Evolutionary conservation across 1,140 invertebrate species (phyloP), one percentile per base, ranked within the genome.

Genomic region (Oscheius sp.): DNA sequence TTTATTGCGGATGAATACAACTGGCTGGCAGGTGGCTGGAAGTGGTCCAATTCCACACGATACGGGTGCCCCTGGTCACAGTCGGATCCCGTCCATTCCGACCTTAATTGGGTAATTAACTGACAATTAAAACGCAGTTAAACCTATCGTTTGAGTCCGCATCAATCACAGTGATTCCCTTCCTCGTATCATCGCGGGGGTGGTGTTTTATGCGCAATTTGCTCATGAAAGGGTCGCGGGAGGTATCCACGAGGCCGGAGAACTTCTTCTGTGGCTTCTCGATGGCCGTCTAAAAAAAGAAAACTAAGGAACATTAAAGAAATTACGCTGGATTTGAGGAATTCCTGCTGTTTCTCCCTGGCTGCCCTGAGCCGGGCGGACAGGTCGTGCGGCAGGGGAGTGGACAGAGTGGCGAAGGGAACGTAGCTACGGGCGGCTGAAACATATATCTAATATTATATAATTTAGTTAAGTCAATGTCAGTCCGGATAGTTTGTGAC

Each of bases 31-130:
- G 63, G 42, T 29, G 80, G 81, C 69, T 79, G 58, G 67, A 87
- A 87, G 35, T 85, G 75, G 32, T 93, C 88, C 15, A 97, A 82
- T 85, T 97, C 94, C 83, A 89, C 89, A 83, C 92, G 89, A 84
- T 97, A 97, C 0, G 94, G 95, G 88, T 97, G 94, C 23, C 26
- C 59, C 28, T 64, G 52, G 34, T 38, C 59, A 13, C 59, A 35
- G 34, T 61, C 69, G 13, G 34, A 20, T 46, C 52, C 46, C 10
- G 59, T 23, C n/a, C 35, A n/a, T 45, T 77, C 35, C 55, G 31
- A 42, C 35, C 29, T 46, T 38, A 36, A 36, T n/a, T n/a, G n/a
- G n/a, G n/a, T n/a, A n/a, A n/a, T n/a, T n/a, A n/a, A 10, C 38
- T 42, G 38, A 42, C 38, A 10, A 7, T 42, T 10, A 42, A 42